Conservation (phyloP, 2,888 invertebrate genomes). For the Apamea anceps region DNA sequence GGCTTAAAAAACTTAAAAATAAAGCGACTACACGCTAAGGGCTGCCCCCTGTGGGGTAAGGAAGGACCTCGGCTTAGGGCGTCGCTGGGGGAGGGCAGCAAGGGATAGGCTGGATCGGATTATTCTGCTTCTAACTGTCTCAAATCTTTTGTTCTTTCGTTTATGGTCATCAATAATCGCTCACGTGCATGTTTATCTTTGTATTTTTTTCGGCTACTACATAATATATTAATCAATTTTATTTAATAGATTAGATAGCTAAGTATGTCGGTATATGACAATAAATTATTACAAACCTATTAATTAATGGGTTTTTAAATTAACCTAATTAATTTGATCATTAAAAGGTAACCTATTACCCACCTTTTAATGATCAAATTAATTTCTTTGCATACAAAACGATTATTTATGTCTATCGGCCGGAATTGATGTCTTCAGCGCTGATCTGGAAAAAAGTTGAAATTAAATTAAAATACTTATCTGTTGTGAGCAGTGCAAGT, state of each 20-base stretch:
- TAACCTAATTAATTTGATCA: constrained; percentile 30
- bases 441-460: neutral
- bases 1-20: too few relatives aligned
- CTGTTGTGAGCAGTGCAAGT: neutral
- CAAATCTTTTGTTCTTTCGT: neutral
- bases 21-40: too few relatives aligned
- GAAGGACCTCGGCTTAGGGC: too few relatives aligned
- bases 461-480: neutral
- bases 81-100: too few relatives aligned
- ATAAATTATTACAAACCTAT: constrained; percentile 14
- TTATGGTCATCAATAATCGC: neutral
- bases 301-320: constrained; percentile 21
- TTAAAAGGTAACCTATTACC: neutral
- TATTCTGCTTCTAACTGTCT: neutral
- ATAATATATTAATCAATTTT: neutral
- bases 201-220: neutral
- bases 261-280: neutral
- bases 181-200: neutral
- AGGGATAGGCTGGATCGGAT: too few relatives aligned
- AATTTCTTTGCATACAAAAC: constrained; percentile 36
- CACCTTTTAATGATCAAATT: constrained; percentile 14
- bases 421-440: neutral
- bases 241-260: constrained; percentile 3
- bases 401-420: neutral
- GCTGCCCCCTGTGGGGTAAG: too few relatives aligned